phyloP scores from a whole-genome alignment of 2,888 invertebrate species.

The Aspidiotus rigidus region DNA sequence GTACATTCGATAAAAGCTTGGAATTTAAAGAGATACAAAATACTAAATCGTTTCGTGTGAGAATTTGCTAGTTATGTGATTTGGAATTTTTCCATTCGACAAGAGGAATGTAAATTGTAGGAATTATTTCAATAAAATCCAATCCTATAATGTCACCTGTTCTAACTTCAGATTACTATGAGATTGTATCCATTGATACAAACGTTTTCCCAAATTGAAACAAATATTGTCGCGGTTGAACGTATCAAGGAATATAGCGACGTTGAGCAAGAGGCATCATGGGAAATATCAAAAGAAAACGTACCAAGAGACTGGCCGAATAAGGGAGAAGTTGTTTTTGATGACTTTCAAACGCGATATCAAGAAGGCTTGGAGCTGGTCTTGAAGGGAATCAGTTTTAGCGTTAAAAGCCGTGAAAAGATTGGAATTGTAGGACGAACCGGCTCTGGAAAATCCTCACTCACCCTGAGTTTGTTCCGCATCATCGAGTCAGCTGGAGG shows the following conservation, averaged over 20 bases:
- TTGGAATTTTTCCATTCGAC: no score
- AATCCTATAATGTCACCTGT: no score
- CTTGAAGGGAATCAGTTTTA: slow-evolving; percentile 66
- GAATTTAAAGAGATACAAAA: no score
- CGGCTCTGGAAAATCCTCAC: slow-evolving; percentile 85
- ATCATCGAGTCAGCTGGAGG: slow-evolving; percentile 78
- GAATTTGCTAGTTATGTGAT: no score
- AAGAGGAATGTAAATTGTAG: no score
- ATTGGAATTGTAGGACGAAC: slow-evolving; percentile 77
- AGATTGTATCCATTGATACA: slow-evolving; percentile 92
- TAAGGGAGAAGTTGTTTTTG: slow-evolving; percentile 68
- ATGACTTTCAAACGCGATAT: slow-evolving; percentile 75
- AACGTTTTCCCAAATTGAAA: slow-evolving; percentile 93
- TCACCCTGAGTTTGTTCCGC: slow-evolving; percentile 78
- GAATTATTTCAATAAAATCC: no score
- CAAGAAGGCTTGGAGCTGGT: slow-evolving; percentile 78
- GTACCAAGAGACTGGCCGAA: slow-evolving; percentile 61
- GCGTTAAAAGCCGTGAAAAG: slow-evolving; percentile 73
- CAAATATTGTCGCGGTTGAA: slow-evolving; percentile 94
- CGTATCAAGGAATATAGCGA: slow-evolving; percentile 93
- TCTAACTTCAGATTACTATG: slow-evolving; percentile 65
- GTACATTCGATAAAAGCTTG: slow-evolving; percentile 37
- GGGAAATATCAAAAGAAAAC: slow-evolving; percentile 39
- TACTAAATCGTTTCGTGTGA: no score
- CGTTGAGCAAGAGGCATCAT: slow-evolving; percentile 52